Evolutionary conservation across 2,113 vertebrate species (phyloP), one percentile per base, ranked within the genome.

Genomic region (Percopsis transmontana): DNA sequence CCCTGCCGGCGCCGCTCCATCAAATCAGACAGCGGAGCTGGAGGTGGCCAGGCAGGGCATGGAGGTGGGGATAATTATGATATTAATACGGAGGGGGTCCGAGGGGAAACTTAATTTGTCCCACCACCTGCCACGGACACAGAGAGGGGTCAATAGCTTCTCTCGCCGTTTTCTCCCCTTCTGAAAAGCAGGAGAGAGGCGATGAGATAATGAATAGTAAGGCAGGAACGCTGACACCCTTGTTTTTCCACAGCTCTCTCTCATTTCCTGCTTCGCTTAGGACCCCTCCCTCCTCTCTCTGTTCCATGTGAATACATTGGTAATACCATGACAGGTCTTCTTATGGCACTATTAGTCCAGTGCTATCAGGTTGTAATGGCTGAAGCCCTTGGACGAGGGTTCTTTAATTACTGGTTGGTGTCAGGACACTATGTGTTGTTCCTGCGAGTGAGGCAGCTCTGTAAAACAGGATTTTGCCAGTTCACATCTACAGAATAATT

Each of bases 51-150:
- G 66, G 72, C 40, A 83, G 88, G 86, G 80, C 81, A 69, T 72
- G 72, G 87, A 86, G 83, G 84, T 87, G 83, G 79, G 75, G 80
- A 91, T 91, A 89, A 92, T 92, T 90, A 91, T 88, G 88, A 92
- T 91, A 91, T 91, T 90, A 92, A 91, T 90, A 84, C 70, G 66
- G 80, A 80, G 81, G 85, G 81, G 81, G 85, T 83, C 81, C 77
- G 83, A 86, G 83, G 86, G 78, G 80, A 84, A 86, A 85, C 88
- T 90, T 89, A 82, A 91, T 92, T 90, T 91, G 89, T 92, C 88
- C 86, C 63, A 70, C 81, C 38, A 71, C 77, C 84, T 89, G 89
- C 82, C 88, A 85, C 39, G 44, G 83, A 85, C 82, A 73, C 85
- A 84, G 86, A 87, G 77, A 87, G 87, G 85, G 90, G 91, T 91